Conservation (phyloP, 2,888 invertebrate species). For the Metacarcinus magister region DNA sequence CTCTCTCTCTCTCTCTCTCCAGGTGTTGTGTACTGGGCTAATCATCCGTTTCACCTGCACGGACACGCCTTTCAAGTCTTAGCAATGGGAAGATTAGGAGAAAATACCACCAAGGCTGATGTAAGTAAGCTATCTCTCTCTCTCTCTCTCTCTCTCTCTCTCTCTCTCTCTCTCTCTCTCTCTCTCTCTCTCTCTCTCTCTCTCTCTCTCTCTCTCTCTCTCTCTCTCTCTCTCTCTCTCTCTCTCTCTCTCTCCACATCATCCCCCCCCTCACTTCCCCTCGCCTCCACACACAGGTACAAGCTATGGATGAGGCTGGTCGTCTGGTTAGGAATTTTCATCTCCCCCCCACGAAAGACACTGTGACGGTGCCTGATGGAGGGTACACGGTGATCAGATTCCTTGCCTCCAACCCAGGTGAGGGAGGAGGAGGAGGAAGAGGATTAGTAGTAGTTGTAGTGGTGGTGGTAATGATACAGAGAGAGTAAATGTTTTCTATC, state of each 20-base stretch:
- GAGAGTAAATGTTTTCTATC: neutral
- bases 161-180: neutral
- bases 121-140: slow-evolving; percentile 83
- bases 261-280: neutral
- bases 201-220: neutral
- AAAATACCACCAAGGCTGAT: slow-evolving; percentile 89
- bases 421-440: neutral
- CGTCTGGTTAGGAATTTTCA: slow-evolving; percentile 89
- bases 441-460: neutral
- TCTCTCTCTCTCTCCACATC: neutral
- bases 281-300: slow-evolving; percentile 84
- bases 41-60: slow-evolving; percentile 95
- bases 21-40: slow-evolving; percentile 90
- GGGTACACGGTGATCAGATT: slow-evolving; percentile 94
- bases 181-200: neutral
- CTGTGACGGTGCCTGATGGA: slow-evolving; percentile 95
- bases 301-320: slow-evolving; percentile 89
- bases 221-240: neutral
- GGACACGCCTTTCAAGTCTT: slow-evolving; percentile 94
- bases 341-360: slow-evolving; percentile 93
- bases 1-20: neutral
- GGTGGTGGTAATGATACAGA: neutral
- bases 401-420: slow-evolving; percentile 93
- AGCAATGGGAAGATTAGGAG: slow-evolving; percentile 90
- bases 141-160: slow-evolving; percentile 6